Evolutionary conservation across 2,888 invertebrate species (phyloP).

Genomic region (Nipponacmea schrenckii): DNA sequence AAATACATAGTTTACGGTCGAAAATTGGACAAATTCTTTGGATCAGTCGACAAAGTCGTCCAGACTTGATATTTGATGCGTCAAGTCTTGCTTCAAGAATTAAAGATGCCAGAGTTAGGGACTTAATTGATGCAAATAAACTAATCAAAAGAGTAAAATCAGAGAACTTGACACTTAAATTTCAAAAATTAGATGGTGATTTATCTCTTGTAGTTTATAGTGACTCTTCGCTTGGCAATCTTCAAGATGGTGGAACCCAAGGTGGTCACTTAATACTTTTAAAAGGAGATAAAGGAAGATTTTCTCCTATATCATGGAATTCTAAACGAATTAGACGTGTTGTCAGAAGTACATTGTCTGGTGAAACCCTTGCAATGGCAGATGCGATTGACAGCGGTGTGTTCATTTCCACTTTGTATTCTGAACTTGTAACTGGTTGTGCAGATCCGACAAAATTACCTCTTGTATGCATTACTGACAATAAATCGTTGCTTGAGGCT

Average conservation of each 20-base stretch:
- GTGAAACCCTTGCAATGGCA: constrained; percentile 14
- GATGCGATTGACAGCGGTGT: constrained; percentile 12
- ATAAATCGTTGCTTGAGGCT: constrained; percentile 4
- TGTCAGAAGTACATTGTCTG: constrained; percentile 13
- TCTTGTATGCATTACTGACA: constrained; percentile 11
- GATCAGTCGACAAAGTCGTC: constrained; percentile 3
- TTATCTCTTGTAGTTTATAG: constrained; percentile 3
- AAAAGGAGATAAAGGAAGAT: neutral
- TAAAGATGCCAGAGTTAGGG: constrained; percentile 9
- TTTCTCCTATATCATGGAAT: constrained; percentile 11
- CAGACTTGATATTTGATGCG: constrained; percentile 19
- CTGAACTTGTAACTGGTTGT: constrained; percentile 8
- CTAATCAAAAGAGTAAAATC: constrained; percentile 12
- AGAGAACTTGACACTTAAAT: neutral
- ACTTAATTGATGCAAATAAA: constrained; percentile 15
- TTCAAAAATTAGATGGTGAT: constrained; percentile 2
- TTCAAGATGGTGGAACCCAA: constrained; percentile 11
- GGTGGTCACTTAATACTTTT: constrained; percentile 12
- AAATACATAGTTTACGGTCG: constrained; percentile 1
- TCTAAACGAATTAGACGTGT: constrained; percentile 12
- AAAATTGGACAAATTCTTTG: constrained; percentile 14
- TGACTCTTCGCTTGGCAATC: constrained; percentile 10
- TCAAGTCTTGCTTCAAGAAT: neutral
- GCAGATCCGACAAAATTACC: constrained; percentile 12
- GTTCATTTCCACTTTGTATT: constrained; percentile 9